These are phyloP conservation scores for Prionailurus viverrinus DNA, from an alignment of 2,113 vertebrate species.

Conservation along the genomic window DNA sequence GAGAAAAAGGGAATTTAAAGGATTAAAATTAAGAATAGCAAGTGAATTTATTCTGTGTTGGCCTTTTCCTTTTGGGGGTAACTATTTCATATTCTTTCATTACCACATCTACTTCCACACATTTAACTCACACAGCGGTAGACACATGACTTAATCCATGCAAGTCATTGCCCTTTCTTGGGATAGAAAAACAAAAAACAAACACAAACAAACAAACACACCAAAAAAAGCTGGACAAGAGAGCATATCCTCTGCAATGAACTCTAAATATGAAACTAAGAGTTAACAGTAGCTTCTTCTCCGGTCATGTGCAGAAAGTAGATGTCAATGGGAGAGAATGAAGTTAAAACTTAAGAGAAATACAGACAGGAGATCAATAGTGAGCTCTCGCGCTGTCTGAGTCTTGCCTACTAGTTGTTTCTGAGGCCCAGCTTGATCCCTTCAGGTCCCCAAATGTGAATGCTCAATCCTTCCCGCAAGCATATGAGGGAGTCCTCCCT, in stretches of 20 bases:
- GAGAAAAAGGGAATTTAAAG: background rate
- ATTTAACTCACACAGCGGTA: background rate
- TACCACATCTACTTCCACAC: background rate
- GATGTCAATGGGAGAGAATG: background rate
- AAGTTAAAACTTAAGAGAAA: background rate
- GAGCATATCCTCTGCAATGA: background rate
- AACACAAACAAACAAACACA: no score
- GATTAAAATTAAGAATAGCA: background rate
- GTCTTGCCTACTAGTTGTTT: background rate
- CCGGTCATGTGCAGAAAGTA: background rate
- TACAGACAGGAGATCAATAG: background rate
- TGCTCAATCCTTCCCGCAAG: background rate
- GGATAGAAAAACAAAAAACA: no score
- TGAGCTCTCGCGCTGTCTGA: background rate
- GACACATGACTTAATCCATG: background rate
- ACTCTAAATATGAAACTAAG: background rate
- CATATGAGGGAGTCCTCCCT: background rate
- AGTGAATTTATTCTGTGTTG: background rate
- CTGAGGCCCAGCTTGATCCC: background rate
- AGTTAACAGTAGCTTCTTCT: background rate
- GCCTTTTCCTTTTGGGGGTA: background rate
- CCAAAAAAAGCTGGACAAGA: background rate
- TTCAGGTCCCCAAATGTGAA: background rate
- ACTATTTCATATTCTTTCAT: background rate
- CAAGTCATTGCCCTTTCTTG: background rate